Evolutionary conservation across 2,888 invertebrate species (phyloP), one percentile per base, ranked within the genome.

Genomic region (Calliphora vomitoria): DNA sequence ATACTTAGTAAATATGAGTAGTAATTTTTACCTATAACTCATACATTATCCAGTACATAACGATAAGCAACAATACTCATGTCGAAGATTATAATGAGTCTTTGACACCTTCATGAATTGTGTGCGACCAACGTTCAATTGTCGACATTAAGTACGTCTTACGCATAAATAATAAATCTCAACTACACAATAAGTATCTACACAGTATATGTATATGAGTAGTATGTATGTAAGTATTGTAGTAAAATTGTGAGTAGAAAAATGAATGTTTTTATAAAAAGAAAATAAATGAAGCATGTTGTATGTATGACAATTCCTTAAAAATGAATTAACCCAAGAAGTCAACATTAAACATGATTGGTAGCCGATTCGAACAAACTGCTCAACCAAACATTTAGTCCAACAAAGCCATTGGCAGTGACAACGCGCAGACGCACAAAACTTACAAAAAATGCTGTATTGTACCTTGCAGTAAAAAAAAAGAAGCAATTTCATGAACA

Each of bases 81-180:
- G 62, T 53, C n/a, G 18, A 47, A 55, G 25, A 72, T 44, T 72
- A 35, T 35, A 55, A 55, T 66, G 31, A 80, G 25, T 74, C 15
- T 85, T 60, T 50, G 60, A 84, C 84, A 84, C 80, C 83, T 81
- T 84, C 82, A 80, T 64, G 60, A 62, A 35, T 53, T 78, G 62
- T 68, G 74, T 50, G 41, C 62, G 79, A 18, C 69, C 76, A 75
- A 76, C 79, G 79, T 79, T 86, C 75, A 80, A 71, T 68, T 85
- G 82, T 82, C 83, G 86, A 62, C 74, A 84, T 66, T 58, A 13
- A 66, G 79, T 79, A 89, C 89, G 87, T 85, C 75, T 80, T 81
- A 83, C 87, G 89, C 88, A 89, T 89, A 85, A 87, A 87, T 88
- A 89, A 89, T 79, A 53, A 38, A 62, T 41, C 20, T 35, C 31